Evolutionary conservation across 2,797 vertebrate species (phyloP).

Genomic region (Alcedo atthis): DNA sequence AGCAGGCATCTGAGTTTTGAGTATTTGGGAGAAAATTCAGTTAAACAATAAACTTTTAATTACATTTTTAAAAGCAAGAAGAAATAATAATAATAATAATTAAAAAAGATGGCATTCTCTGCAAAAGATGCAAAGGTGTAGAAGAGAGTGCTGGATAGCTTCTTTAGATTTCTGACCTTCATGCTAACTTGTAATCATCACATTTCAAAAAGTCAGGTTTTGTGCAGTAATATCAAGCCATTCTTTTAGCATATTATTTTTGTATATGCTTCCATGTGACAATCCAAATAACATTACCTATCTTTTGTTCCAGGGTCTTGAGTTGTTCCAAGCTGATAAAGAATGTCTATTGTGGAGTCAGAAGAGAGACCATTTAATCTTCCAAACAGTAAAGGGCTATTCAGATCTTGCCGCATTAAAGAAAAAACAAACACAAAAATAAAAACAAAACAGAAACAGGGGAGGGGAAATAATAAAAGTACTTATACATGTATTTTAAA

Average conservation of each 20-base stretch:
- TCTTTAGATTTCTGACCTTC: neutral
- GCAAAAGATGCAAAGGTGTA: neutral
- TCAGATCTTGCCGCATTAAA: slow-evolving; percentile 85
- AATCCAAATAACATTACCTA: slow-evolving; percentile 81
- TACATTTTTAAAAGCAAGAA: neutral
- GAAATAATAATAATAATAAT: neutral
- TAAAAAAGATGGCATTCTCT: neutral
- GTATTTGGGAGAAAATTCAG: neutral
- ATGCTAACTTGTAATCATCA: neutral
- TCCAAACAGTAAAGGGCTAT: slow-evolving; percentile 97
- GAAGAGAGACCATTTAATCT: slow-evolving; percentile 97
- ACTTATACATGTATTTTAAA: slow-evolving; percentile 38
- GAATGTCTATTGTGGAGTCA: slow-evolving; percentile 98
- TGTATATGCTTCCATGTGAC: neutral
- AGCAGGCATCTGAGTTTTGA: neutral
- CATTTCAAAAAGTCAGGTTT: neutral
- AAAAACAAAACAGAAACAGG: neutral
- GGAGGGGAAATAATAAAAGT: slow-evolving; percentile 41
- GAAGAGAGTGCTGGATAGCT: neutral
- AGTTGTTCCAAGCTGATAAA: slow-evolving; percentile 97
- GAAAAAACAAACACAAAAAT: slow-evolving; percentile 18
- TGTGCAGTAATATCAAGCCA: neutral
- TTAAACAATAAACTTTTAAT: neutral
- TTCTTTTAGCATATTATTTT: neutral
- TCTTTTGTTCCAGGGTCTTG: slow-evolving; percentile 97